Evolutionary conservation across 2,888 invertebrate genomes (phyloP), one percentile per base, ranked within the genome.

Genomic region (Melinaea marsaeus): DNA sequence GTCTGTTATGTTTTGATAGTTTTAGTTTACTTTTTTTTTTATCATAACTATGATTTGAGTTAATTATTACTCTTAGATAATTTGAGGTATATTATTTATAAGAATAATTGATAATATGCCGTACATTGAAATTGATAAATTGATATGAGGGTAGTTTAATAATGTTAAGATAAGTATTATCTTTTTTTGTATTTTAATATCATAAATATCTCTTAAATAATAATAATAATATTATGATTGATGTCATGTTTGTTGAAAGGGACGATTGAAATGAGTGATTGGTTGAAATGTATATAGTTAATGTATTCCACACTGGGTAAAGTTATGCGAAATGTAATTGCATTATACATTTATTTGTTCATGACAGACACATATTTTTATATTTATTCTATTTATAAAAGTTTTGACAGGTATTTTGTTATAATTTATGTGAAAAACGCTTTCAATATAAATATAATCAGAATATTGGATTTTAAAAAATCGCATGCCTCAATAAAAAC

Each of bases 381-480:
- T 51, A 51, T 22, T 7, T 51, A 32, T 51, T 51, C 7, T 51
- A 51, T 51, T 11, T 51, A 32, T 51, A 51, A 11, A 22, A 3
- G 9, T 1, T 32, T 51, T 22, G 32, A 32, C 32, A 32, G 51
- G 51, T 51, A 32, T 51, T 51, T 51, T 51, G 51, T 51, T 48
- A 48, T 48, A 9, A 9, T 42, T 42, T 42, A 42, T 9, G 42
- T 42, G 32, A 51, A 51, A 51, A 6, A 32, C 32, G 51, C 32
- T 55, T 58, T 59, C 13, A 48, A 33, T 22, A 35, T 51, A 45
- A 35, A 57, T 61, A 42, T 64, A 46, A 63, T 63, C 69, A 69
- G 69, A 60, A 60, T 65, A 65, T 67, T 67, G 61, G 65, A 34
- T n/a, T 5, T 7, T 3, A 64, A 46, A 48, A 33, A 32, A 48